Percentiles rank a stretch among this genome's conserved stretches.
Evolutionary conservation across 2,797 vertebrate species (phyloP).

Genomic region (Hemitrygon akajei): DNA sequence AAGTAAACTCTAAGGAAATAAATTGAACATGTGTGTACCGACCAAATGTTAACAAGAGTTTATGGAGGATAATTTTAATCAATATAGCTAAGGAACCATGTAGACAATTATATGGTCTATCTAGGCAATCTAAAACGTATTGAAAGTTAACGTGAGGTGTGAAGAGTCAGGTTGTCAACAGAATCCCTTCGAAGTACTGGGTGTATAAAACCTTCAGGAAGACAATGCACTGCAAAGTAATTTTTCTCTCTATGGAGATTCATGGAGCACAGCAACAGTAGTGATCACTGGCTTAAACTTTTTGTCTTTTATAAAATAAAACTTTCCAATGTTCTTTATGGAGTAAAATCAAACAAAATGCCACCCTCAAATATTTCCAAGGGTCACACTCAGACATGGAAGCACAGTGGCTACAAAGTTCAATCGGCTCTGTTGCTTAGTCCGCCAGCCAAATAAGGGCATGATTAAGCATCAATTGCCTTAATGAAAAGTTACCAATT

Average conservation of each 20-base stretch:
- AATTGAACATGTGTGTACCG: background rate
- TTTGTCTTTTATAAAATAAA: background rate
- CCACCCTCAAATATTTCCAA: no score
- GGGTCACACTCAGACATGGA: no score
- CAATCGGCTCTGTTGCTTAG: no score
- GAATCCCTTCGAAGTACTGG: background rate
- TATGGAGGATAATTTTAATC: background rate
- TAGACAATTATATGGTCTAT: background rate
- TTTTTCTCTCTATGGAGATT: background rate
- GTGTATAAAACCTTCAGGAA: background rate
- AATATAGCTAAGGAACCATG: background rate
- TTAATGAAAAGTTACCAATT: no score
- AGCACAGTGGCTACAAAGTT: no score
- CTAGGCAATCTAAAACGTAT: background rate
- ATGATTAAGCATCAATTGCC: no score
- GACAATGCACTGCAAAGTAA: background rate
- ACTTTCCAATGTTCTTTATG: background rate
- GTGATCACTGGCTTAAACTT: background rate
- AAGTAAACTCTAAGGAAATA: no score
- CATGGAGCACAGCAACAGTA: background rate
- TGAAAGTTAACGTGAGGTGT: background rate
- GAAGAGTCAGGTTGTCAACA: background rate
- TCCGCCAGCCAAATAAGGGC: no score
- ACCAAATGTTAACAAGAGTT: background rate
- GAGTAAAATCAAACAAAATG: background rate